Evolutionary conservation across 1,140 invertebrate genomes (phyloP).

Genomic region (Charaxes varanes): DNA sequence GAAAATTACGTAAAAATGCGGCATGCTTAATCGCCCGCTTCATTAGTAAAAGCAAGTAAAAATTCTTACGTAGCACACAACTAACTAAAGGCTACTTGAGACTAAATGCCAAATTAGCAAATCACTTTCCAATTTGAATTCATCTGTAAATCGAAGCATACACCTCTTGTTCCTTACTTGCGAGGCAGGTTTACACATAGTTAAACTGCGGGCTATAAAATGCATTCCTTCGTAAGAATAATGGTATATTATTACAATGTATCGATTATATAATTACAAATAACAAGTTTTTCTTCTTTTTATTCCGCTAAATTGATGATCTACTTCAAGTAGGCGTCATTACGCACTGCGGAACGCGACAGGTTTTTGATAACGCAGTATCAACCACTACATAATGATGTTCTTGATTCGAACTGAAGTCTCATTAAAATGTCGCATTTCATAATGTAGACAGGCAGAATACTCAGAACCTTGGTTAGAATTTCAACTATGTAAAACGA

Average conservation of each 20-base stretch:
- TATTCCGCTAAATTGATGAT: constrained; percentile 12
- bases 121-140: too few species aligned
- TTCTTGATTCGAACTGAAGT: constrained; percentile 6
- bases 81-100: too few species aligned
- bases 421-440: background rate
- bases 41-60: too few species aligned
- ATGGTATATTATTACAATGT: background rate
- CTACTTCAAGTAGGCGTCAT: constrained; percentile 9
- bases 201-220: too few species aligned
- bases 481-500: background rate
- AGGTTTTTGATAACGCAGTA: constrained; percentile 19
- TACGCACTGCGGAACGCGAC: constrained; percentile 9
- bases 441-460: background rate
- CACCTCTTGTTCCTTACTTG: too few species aligned
- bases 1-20: too few species aligned
- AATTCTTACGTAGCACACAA: too few species aligned
- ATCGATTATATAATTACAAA: constrained; percentile 1
- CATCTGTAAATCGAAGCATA: too few species aligned
- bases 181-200: too few species aligned
- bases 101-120: too few species aligned
- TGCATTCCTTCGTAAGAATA: too few species aligned
- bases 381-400: constrained; percentile 9
- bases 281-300: constrained; percentile 8
- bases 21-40: too few species aligned
- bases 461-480: background rate